Evolutionary conservation across 2,888 invertebrate genomes (phyloP).

Genomic region (Sisyra terminalis): DNA sequence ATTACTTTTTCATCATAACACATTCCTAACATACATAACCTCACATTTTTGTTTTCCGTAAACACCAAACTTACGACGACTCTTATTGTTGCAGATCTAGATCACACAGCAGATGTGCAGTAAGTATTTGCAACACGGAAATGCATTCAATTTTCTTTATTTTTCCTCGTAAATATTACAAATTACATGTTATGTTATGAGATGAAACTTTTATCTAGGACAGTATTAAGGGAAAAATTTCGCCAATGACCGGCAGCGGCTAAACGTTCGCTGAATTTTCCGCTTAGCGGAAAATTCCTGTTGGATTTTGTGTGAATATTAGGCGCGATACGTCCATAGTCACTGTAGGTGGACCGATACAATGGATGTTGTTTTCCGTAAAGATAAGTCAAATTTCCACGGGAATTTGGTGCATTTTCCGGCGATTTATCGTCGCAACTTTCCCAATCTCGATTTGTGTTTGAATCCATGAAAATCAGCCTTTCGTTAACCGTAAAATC

Average conservation of each 20-base stretch:
- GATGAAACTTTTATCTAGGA: slow-evolving; percentile 32
- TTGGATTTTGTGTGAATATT: slow-evolving; percentile 57
- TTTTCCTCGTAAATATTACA: neutral
- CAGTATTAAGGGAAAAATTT: slow-evolving; percentile 68
- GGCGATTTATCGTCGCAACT: too few species aligned
- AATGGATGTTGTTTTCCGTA: slow-evolving; percentile 45
- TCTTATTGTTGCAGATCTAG: slow-evolving; percentile 53
- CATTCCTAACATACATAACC: neutral
- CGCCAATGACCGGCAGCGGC: slow-evolving; percentile 64
- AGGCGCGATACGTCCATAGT: slow-evolving; percentile 53
- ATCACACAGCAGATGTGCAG: slow-evolving; percentile 99
- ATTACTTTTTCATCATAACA: neutral
- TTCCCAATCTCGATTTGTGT: too few species aligned
- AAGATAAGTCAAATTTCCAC: too few species aligned
- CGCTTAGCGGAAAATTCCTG: slow-evolving; percentile 55
- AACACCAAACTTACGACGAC: too few species aligned
- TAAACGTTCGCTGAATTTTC: slow-evolving; percentile 53
- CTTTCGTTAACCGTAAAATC: too few species aligned
- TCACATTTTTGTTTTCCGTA: slow-evolving; percentile 10
- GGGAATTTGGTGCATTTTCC: too few species aligned
- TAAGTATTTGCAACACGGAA: too few species aligned
- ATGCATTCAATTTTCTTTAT: neutral
- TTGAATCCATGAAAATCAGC: too few species aligned
- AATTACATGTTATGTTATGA: neutral
- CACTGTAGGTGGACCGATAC: slow-evolving; percentile 65